A percentile compares a stretch with the other conserved stretches of the same genome.
Conservation (phyloP, 2,797 vertebrate species). For the Poeciliopsis turneri region DNA sequence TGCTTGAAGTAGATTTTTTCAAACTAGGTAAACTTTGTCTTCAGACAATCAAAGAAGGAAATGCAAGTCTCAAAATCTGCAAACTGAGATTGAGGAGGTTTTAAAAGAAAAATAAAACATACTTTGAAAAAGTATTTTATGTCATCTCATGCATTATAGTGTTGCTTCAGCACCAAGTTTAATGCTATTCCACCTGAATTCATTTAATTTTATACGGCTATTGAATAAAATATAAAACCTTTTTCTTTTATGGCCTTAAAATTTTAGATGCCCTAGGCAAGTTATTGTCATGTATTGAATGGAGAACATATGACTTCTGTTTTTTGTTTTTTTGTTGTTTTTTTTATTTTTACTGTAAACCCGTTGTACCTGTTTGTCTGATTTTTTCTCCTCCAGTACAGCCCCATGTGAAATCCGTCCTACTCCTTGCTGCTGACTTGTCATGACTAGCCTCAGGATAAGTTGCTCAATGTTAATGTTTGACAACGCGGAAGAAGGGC, state of each 20-base stretch:
- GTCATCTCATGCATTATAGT: not conserved
- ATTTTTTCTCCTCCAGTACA: constrained; percentile 28
- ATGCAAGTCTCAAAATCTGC: not conserved
- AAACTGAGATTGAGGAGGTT: not conserved
- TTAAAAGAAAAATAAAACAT: not conserved
- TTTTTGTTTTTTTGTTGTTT: not conserved
- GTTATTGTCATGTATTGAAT: not conserved
- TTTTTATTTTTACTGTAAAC: constrained; percentile 64
- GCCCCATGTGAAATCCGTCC: constrained; percentile 53
- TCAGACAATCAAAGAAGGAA: constrained; percentile 4
- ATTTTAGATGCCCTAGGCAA: not conserved
- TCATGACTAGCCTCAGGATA: constrained; percentile 70
- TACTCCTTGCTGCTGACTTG: constrained; percentile 70
- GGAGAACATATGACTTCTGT: not conserved
- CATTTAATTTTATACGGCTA: not conserved
- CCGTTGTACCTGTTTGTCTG: constrained; percentile 74
- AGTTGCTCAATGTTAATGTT: constrained; percentile 80
- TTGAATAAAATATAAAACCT: not conserved
- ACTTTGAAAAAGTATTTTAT: not conserved
- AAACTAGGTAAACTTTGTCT: not conserved
- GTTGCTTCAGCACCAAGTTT: not conserved
- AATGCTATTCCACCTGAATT: not conserved
- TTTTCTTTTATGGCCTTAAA: constrained; percentile 4
- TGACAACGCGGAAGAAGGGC: constrained; percentile 75
- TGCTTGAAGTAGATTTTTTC: not conserved